Percentiles rank a stretch among this genome's conserved stretches.
phyloP scores from a whole-genome alignment of 2,888 invertebrate genomes.

The Zootermopsis nevadensis region DNA sequence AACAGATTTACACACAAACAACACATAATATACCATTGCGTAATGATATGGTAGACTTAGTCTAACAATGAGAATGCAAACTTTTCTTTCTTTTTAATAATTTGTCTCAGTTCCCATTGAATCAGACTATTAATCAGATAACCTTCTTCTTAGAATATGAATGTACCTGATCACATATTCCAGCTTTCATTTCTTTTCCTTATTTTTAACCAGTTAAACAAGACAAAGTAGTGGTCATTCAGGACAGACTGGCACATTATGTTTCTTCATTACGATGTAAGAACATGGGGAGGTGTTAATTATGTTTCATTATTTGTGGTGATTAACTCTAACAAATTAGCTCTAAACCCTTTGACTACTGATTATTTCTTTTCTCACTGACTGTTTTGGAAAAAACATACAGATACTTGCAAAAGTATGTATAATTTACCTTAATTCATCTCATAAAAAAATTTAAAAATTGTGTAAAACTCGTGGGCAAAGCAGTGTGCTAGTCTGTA shows the following conservation, averaged over 20 bases:
- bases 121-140: not conserved
- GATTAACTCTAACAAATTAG: too few relatives aligned
- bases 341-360: too few relatives aligned
- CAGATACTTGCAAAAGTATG: too few relatives aligned
- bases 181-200: not conserved
- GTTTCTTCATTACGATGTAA: not conserved
- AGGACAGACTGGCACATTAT: not conserved
- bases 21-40: not conserved
- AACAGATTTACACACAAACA: not conserved
- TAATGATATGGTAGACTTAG: not conserved
- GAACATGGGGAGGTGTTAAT: not conserved
- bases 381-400: too few relatives aligned
- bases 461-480: too few relatives aligned
- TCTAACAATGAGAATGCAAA: not conserved
- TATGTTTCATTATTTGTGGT: not conserved
- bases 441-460: too few relatives aligned
- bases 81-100: not conserved
- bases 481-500: too few relatives aligned
- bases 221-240: not conserved
- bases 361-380: too few relatives aligned
- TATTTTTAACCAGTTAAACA: not conserved
- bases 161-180: not conserved
- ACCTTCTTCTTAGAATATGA: not conserved
- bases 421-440: too few relatives aligned
- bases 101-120: not conserved